Conservation (phyloP, 35 echinoderm and acorn worm species). For the Patiria miniata region DNA sequence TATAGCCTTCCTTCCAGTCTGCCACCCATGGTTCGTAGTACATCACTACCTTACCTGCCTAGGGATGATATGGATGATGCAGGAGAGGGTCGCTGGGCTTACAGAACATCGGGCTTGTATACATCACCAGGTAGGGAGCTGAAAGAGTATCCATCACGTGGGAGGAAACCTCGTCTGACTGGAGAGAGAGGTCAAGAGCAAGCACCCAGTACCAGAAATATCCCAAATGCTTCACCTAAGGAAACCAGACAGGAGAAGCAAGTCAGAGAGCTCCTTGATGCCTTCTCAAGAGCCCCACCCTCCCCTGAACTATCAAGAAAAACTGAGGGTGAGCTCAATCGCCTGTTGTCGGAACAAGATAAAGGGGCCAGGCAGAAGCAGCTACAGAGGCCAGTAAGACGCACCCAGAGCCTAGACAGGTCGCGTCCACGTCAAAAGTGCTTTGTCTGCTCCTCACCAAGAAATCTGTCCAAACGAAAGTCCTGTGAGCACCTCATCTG, state of each 20-base stretch:
- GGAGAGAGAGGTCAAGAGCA: background rate
- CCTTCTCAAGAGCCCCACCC: background rate
- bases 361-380: background rate
- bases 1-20: background rate
- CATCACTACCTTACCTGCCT: background rate
- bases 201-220: background rate
- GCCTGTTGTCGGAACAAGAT: conserved; percentile 12
- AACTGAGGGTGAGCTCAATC: conserved; percentile 29
- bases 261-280: background rate
- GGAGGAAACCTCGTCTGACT: too few relatives aligned
- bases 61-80: background rate
- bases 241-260: background rate
- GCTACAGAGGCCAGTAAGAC: background rate
- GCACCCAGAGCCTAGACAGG: conserved; percentile 50
- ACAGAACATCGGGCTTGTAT: background rate
- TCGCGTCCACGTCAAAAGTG: background rate
- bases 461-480: conserved; percentile 12
- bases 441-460: conserved; percentile 14
- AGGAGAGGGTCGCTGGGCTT: background rate
- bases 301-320: conserved; percentile 27
- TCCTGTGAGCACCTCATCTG: conserved; percentile 45
- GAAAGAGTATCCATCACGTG: too few relatives aligned
- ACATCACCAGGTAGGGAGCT: background rate
- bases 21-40: background rate
- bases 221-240: background rate